Base-by-base conservation (phyloP, 2,888 invertebrate genomes). In the Chymomyza amoena region DNA sequence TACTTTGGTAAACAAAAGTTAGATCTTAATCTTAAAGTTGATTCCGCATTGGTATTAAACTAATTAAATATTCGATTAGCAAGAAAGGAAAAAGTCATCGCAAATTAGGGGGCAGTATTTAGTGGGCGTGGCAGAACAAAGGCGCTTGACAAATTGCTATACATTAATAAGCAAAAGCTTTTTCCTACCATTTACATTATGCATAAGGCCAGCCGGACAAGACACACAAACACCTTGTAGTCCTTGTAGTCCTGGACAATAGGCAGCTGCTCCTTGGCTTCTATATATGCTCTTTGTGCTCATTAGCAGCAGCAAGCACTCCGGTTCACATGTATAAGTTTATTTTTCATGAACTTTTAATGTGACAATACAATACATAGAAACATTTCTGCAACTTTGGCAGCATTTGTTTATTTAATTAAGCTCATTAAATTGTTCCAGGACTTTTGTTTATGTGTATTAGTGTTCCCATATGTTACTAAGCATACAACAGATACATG, bases 331-430 rank as follows among this genome's bases (percentile, higher is more conserved):
- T 60, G 20, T 51, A n/a, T 56, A 60, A 52, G 64, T 73, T 78
- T 66, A 69, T 66, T 74, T 75, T 62, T 56, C 72, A 65, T 77
- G 72, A 71, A 69, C 65, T 74, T 79, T 77, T 79, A 73, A 82
- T 75, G 76, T 69, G 64, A 67, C 72, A 70, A 70, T 64, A 57
- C 60, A 59, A 65, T 45, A 45, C 39, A 45, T 45, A 45, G 39
- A 45, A 13, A 45, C 39, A 45, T 45, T 13, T 45, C 39, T 3
- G 39, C 76, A 79, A 74, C 68, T 64, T 78, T 75, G 66, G 68
- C 72, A 72, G 71, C 78, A 86, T 86, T 84, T 87, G 84, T 79
- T 85, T 81, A 89, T 88, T 81, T 88, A 86, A 87, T 89, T 87
- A 88, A 79, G 76, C 81, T 84, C 80, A 83, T 89, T 89, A 84